Evolutionary conservation across 2,113 vertebrate genomes (phyloP).

Genomic region (Bambusicola thoracicus): DNA sequence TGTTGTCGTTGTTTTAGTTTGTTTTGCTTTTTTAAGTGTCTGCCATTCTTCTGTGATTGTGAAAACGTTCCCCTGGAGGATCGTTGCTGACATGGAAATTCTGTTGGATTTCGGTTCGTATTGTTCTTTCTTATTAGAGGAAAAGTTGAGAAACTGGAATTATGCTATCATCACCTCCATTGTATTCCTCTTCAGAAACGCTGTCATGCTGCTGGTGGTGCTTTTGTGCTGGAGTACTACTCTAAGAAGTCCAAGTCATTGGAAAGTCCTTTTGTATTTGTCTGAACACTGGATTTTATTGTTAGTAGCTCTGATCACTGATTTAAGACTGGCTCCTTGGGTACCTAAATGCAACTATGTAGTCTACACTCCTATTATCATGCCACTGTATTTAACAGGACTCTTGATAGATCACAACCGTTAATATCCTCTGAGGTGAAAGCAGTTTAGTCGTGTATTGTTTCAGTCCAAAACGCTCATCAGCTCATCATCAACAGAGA

Average conservation of each 20-base stretch:
- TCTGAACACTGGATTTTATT: slow-evolving; percentile 20
- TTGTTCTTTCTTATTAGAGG: not conserved
- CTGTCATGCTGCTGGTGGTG: not conserved
- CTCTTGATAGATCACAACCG: slow-evolving; percentile 53
- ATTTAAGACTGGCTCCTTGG: not conserved
- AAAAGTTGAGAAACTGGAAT: not conserved
- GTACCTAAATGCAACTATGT: not conserved
- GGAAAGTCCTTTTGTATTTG: not conserved
- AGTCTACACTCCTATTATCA: not conserved
- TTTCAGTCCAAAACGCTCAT: slow-evolving; percentile 31
- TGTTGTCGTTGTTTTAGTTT: not conserved
- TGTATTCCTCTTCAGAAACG: slow-evolving; percentile 30
- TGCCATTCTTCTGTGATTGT: not conserved
- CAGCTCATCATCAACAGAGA: slow-evolving; percentile 28
- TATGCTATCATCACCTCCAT: not conserved
- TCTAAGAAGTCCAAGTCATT: not conserved
- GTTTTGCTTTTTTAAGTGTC: not conserved
- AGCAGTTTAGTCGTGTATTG: slow-evolving; percentile 62
- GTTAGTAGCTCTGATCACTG: not conserved
- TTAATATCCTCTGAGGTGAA: slow-evolving; percentile 57
- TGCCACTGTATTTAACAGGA: slow-evolving; percentile 15
- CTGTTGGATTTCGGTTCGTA: not conserved
- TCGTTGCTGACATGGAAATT: not conserved
- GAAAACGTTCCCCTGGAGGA: not conserved
- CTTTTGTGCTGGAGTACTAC: not conserved